These are phyloP conservation scores for Helogale parvula DNA, from an alignment of 2,113 vertebrate species.

Conservation along the genomic window DNA sequence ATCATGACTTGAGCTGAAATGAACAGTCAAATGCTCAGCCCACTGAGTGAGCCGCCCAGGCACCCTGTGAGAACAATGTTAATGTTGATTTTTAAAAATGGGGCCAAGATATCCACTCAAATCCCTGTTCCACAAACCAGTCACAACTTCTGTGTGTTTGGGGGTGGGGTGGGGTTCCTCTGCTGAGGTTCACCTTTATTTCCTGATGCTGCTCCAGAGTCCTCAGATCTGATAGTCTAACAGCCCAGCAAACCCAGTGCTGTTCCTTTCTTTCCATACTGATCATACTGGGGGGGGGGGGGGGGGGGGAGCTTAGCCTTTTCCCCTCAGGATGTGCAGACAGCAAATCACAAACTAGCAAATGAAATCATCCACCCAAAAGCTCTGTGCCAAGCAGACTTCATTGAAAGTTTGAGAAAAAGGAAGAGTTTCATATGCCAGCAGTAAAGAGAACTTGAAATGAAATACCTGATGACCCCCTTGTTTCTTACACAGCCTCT, in stretches of 20 bases:
- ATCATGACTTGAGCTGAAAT: no score
- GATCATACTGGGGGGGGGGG: rapidly evolving
- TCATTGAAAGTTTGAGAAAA: background rate
- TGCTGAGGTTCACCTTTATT: rapidly evolving
- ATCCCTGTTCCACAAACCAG: background rate
- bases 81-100: background rate
- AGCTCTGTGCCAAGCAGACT: background rate
- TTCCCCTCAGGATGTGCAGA: background rate
- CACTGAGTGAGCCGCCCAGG: no score
- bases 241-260: rapidly evolving
- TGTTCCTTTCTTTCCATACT: background rate
- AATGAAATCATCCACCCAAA: background rate
- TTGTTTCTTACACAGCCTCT: background rate
- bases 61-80: background rate
- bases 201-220: rapidly evolving
- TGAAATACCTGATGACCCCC: no score
- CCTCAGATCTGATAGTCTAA: rapidly evolving
- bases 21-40: no score
- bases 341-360: background rate
- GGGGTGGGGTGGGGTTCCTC: rapidly evolving
- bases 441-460: background rate
- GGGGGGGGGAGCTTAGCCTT: background rate
- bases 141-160: rapidly evolving
- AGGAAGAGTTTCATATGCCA: background rate
- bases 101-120: background rate